These are phyloP conservation scores for Coregonus clupeaformis DNA, from an alignment of 2,113 vertebrate species.

Conservation along the genomic window DNA sequence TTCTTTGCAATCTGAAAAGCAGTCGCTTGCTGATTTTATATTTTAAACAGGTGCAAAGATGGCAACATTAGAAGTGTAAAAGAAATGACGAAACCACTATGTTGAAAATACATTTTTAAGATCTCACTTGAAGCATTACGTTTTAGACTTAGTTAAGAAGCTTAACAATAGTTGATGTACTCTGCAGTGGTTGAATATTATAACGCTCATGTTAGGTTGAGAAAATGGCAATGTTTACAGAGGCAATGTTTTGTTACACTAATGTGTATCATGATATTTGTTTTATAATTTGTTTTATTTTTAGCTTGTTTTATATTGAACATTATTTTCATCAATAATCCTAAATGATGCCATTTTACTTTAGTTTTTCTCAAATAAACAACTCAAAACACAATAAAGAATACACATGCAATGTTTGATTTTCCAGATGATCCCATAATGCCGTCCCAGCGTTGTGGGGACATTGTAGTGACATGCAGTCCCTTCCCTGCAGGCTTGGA, in stretches of 20 bases:
- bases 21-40: background rate
- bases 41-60: slow-evolving; percentile 56
- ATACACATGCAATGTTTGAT: slow-evolving; percentile 49
- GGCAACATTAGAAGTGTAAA: slow-evolving; percentile 57
- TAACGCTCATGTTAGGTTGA: slow-evolving; percentile 82
- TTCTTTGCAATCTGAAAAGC: slow-evolving; percentile 12
- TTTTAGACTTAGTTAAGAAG: slow-evolving; percentile 78
- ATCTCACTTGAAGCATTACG: slow-evolving; percentile 68
- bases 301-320: slow-evolving; percentile 74
- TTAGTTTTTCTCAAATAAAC: slow-evolving; percentile 19
- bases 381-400: slow-evolving; percentile 37
- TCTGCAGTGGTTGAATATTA: slow-evolving; percentile 82
- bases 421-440: slow-evolving; percentile 53
- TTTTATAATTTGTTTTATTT: slow-evolving; percentile 75
- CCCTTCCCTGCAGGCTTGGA: slow-evolving; percentile 69
- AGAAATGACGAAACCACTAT: slow-evolving; percentile 76
- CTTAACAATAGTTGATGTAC: slow-evolving; percentile 75
- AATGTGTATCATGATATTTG: slow-evolving; percentile 86
- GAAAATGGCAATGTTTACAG: slow-evolving; percentile 84
- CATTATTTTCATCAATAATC: slow-evolving; percentile 73
- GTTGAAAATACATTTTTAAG: background rate
- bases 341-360: slow-evolving; percentile 62
- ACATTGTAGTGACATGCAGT: slow-evolving; percentile 38
- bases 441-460: slow-evolving; percentile 46
- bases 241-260: slow-evolving; percentile 82